Conservation (phyloP, 2,797 vertebrate genomes). For the Lepidocolaptes lacrymiger region DNA sequence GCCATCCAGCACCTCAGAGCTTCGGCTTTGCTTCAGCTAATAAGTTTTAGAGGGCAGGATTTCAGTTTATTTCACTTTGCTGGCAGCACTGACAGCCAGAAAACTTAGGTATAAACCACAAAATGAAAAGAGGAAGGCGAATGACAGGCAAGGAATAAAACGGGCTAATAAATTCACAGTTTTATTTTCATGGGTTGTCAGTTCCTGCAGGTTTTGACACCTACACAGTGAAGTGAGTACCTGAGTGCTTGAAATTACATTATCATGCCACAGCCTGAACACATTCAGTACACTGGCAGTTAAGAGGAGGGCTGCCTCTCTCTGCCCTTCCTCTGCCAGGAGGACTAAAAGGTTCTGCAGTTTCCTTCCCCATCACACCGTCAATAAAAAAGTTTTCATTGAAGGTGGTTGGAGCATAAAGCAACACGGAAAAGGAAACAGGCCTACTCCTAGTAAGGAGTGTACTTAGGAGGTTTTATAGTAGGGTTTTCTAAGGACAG, state of each 20-base stretch:
- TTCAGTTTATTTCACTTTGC: not conserved
- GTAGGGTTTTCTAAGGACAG: not conserved
- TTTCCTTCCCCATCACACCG: not conserved
- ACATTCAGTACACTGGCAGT: not conserved
- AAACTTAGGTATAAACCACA: not conserved
- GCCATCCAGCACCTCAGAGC: not conserved
- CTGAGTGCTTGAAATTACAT: conserved; percentile 22
- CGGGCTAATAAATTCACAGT: not conserved
- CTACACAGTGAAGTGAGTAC: not conserved
- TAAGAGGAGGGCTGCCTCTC: not conserved
- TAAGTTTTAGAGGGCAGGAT: not conserved
- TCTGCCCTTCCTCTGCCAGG: not conserved
- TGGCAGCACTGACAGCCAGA: not conserved
- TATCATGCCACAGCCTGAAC: not conserved
- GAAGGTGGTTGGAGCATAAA: not conserved
- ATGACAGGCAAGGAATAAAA: conserved; percentile 14
- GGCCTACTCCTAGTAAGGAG: not conserved
- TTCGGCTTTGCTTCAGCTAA: not conserved
- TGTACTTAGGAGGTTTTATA: not conserved
- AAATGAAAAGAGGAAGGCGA: not conserved
- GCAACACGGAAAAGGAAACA: not conserved
- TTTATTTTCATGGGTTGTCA: not conserved
- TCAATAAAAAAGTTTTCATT: not conserved
- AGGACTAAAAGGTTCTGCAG: not conserved
- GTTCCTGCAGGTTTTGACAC: not conserved